Evolutionary conservation across 2,888 invertebrate species (phyloP).

Genomic region (Clistopyga incitator): DNA sequence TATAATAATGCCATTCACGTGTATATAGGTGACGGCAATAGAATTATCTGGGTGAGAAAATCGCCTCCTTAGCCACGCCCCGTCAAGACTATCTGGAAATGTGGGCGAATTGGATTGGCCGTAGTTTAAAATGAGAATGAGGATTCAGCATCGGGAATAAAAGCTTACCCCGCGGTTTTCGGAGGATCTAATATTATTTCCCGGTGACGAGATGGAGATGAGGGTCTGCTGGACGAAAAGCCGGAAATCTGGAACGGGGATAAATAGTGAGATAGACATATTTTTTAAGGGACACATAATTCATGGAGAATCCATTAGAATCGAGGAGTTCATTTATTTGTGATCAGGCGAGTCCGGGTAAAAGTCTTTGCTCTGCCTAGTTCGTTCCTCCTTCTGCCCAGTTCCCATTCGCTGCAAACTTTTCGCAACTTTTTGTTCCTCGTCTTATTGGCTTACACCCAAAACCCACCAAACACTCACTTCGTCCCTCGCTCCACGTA

Average conservation of each 20-base stretch:
- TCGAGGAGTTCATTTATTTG: slow-evolving; percentile 50
- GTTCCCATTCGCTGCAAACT: neutral
- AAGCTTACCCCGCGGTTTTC: neutral
- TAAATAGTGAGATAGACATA: neutral
- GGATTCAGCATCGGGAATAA: neutral
- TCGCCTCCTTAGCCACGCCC: neutral
- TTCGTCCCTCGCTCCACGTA: slow-evolving; percentile 39
- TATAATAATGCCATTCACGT: slow-evolving; percentile 37
- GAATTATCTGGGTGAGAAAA: slow-evolving; percentile 37
- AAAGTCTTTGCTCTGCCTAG: slow-evolving; percentile 43
- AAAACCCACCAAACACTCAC: slow-evolving; percentile 7
- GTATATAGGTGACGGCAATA: slow-evolving; percentile 27
- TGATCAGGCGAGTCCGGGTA: slow-evolving; percentile 49
- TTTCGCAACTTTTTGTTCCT: slow-evolving; percentile 2
- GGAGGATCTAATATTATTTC: neutral
- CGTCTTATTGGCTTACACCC: slow-evolving; percentile 14
- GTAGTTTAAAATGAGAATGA: neutral
- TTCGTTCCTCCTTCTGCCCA: slow-evolving; percentile 8
- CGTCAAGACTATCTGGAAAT: slow-evolving; percentile 2
- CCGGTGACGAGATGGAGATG: neutral
- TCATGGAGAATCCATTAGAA: slow-evolving; percentile 54
- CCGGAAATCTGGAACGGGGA: neutral
- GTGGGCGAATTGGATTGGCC: slow-evolving; percentile 28
- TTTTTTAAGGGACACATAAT: slow-evolving; percentile 46
- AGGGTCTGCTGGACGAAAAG: neutral